phyloP scores from a whole-genome alignment of 2,888 invertebrate genomes.

The Clivina fossor region DNA sequence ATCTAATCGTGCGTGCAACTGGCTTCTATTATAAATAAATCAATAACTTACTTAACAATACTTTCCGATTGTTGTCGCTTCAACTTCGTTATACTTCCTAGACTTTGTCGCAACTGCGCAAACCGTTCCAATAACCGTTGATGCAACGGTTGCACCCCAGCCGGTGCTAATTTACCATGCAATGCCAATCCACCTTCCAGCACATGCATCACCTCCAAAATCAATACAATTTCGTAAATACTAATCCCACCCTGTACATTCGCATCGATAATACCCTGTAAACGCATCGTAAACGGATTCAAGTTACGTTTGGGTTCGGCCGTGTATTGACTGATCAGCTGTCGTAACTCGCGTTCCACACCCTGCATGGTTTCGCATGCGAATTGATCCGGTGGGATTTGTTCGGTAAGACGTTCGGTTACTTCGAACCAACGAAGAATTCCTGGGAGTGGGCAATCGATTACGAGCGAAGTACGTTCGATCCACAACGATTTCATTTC shows the following conservation, averaged over 20 bases:
- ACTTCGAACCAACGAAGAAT: slow-evolving; percentile 95
- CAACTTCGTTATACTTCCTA: slow-evolving; percentile 65
- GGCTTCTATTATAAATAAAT: neutral
- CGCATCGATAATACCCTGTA: slow-evolving; percentile 86
- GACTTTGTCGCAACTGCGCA: slow-evolving; percentile 76
- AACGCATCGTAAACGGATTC: slow-evolving; percentile 89
- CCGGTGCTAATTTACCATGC: slow-evolving; percentile 83
- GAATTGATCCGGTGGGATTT: slow-evolving; percentile 78
- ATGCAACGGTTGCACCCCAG: slow-evolving; percentile 89
- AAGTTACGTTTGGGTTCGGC: slow-evolving; percentile 81
- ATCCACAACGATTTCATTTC: slow-evolving; percentile 98
- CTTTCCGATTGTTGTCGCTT: slow-evolving; percentile 75
- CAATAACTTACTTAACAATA: slow-evolving; percentile 72
- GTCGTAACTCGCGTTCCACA: slow-evolving; percentile 82
- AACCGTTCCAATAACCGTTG: slow-evolving; percentile 86
- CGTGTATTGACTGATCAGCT: slow-evolving; percentile 77
- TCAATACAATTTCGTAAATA: slow-evolving; percentile 92
- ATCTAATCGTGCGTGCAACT: too few relatives aligned
- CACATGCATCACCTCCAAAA: slow-evolving; percentile 76
- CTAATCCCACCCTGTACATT: slow-evolving; percentile 94
- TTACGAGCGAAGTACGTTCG: slow-evolving; percentile 85
- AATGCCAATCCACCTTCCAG: slow-evolving; percentile 81
- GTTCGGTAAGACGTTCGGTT: slow-evolving; percentile 69
- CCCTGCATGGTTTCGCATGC: slow-evolving; percentile 94
- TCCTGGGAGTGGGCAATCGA: slow-evolving; percentile 82